Evolutionary conservation across 2,888 invertebrate genomes (phyloP).

Genomic region (Achlya flavicornis): DNA sequence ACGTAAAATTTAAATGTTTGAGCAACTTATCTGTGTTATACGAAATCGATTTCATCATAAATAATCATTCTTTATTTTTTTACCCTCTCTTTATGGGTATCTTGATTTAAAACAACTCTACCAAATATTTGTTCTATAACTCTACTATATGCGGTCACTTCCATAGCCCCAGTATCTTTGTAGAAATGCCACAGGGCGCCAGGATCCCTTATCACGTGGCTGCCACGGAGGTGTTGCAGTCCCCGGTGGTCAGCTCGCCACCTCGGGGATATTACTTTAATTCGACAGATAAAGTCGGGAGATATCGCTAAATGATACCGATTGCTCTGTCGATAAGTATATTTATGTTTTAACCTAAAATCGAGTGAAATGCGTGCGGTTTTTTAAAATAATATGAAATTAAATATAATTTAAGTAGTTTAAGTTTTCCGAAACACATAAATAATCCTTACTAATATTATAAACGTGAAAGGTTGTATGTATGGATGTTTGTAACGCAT

Average conservation of each 20-base stretch:
- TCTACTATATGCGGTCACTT: conserved; percentile 22
- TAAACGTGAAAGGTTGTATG: too few species aligned
- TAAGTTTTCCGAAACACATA: too few species aligned
- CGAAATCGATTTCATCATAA: too few species aligned
- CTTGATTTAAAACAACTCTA: neutral
- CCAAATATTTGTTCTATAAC: neutral
- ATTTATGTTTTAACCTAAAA: neutral
- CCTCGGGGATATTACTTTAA: conserved; percentile 14
- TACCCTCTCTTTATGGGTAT: too few species aligned
- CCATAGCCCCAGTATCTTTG: conserved; percentile 28
- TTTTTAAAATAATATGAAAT: too few species aligned
- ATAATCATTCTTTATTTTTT: too few species aligned
- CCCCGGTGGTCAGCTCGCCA: conserved; percentile 37
- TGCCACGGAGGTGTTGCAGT: neutral
- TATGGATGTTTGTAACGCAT: too few species aligned
- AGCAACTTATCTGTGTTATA: too few species aligned
- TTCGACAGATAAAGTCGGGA: conserved; percentile 5
- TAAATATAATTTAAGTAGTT: too few species aligned
- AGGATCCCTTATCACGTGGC: conserved; percentile 38
- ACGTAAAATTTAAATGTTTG: too few species aligned
- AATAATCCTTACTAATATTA: too few species aligned
- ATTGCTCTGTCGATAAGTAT: conserved; percentile 10
- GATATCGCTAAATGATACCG: conserved; percentile 10
- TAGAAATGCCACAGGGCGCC: conserved; percentile 47
- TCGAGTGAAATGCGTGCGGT: neutral